phyloP scores from a whole-genome alignment of 2,888 invertebrate species.

The Ellobium chinense region DNA sequence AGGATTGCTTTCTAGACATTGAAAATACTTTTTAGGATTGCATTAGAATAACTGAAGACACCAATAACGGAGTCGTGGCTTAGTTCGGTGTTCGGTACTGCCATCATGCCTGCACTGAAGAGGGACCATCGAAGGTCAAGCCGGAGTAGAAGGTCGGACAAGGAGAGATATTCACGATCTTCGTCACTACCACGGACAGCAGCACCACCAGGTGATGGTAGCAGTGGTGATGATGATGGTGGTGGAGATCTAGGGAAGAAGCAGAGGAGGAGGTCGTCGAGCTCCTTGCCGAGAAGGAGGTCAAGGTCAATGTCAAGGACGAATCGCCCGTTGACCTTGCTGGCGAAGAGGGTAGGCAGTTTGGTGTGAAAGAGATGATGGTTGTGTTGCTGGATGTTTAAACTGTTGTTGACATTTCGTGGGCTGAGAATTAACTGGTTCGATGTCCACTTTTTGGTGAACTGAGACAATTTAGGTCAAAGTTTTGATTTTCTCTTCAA shows the following conservation, averaged over 20 bases:
- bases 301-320: conserved; percentile 8
- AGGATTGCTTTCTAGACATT: too few relatives aligned
- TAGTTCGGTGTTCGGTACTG: neutral
- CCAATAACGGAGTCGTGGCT: too few relatives aligned
- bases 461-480: too few relatives aligned
- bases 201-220: too few relatives aligned
- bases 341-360: neutral
- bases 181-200: neutral
- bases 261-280: neutral
- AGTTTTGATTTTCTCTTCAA: too few relatives aligned
- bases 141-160: neutral
- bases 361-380: neutral
- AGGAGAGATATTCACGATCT: neutral
- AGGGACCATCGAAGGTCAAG: neutral
- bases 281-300: neutral
- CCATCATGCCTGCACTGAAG: conserved; percentile 15
- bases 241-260: neutral
- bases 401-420: too few relatives aligned
- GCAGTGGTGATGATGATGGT: too few relatives aligned
- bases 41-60: too few relatives aligned
- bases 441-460: too few relatives aligned
- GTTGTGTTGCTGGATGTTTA: neutral
- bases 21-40: too few relatives aligned
- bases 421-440: too few relatives aligned
- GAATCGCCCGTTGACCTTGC: neutral